Base-by-base conservation (phyloP, 2,797 vertebrate species). In the Fringilla coelebs region DNA sequence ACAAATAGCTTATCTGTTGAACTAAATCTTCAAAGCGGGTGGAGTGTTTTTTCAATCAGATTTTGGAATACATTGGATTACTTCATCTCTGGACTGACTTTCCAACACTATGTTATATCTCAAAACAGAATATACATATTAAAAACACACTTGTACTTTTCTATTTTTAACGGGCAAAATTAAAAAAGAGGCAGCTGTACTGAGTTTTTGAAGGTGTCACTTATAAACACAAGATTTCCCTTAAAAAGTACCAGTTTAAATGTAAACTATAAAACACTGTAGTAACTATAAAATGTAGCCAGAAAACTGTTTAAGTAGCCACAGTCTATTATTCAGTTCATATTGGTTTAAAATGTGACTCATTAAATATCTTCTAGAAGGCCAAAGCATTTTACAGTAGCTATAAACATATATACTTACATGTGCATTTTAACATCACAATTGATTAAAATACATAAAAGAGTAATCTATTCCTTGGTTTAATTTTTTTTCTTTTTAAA, bases 201-300 rank as follows among this genome's bases (percentile, higher is more conserved):
- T 87, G 94, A 95, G 93, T 94, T 94, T 89, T 89, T 90, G 94
- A 97, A 96, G 96, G 92, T 97, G 95, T 97, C 91, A 92, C 94
- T 95, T 97, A 97, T 45, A 96, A 97, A 97, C 97, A 97, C 88
- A 98, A 97, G 89, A 88, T 93, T 96, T 96, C 95, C 94, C 94
- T 97, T 96, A 96, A 97, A 97, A 98, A 98, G 98, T 98, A 98
- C 97, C 97, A 97, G 97, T 97, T 98, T 97, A 96, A 97, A 97
- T 98, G 97, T 98, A 98, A 98, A 98, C 97, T 97, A 97, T 96
- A 98, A 97, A 98, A 97, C 95, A 97, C 91, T 76, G 96, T 94
- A 94, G 49, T 93, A 96, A 97, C 97, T 98, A 97, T 97, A 98
- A 98, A 98, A 97, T 51, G 92, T 96, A 97, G 97, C 98, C 97